phyloP scores from a whole-genome alignment of 2,113 vertebrate species.

The Myanophis thanlyinensis region DNA sequence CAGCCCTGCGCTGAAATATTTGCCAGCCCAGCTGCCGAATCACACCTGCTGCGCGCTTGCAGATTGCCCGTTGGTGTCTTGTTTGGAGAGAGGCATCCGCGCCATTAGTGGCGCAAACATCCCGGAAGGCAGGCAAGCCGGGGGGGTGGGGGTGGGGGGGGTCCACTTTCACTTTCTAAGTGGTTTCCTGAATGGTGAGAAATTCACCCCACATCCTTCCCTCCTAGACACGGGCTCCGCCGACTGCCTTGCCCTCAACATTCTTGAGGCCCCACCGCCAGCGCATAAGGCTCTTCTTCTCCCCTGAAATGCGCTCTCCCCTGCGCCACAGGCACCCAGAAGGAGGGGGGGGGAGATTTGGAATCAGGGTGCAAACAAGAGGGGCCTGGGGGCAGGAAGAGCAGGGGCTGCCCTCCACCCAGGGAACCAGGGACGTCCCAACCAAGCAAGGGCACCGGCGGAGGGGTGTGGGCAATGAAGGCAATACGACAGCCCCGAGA shows the following conservation, averaged over 20 bases:
- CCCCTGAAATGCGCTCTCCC: not conserved
- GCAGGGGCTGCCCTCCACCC: not conserved
- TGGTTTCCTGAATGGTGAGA: slow-evolving; percentile 23
- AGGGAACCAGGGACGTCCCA: not conserved
- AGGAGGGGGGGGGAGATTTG: not conserved
- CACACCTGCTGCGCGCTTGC: not conserved
- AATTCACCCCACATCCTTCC: slow-evolving; percentile 19
- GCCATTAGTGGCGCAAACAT: not conserved
- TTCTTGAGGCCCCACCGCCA: not conserved
- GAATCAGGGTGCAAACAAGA: not conserved
- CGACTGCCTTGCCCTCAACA: not conserved
- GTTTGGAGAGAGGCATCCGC: not conserved
- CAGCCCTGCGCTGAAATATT: not conserved
- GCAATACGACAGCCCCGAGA: not conserved
- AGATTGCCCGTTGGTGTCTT: not conserved
- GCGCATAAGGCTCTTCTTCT: not conserved
- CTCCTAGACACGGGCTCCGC: not conserved
- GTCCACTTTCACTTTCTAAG: slow-evolving; percentile 26
- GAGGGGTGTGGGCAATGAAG: not conserved
- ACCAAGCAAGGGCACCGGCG: not conserved
- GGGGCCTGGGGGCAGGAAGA: not conserved
- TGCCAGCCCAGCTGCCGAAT: not conserved
- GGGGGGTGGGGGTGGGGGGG: not conserved
- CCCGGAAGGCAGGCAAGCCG: not conserved
- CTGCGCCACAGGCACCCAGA: not conserved